phyloP scores from a whole-genome alignment of 2,113 vertebrate genomes.

The Calidris pygmaea region DNA sequence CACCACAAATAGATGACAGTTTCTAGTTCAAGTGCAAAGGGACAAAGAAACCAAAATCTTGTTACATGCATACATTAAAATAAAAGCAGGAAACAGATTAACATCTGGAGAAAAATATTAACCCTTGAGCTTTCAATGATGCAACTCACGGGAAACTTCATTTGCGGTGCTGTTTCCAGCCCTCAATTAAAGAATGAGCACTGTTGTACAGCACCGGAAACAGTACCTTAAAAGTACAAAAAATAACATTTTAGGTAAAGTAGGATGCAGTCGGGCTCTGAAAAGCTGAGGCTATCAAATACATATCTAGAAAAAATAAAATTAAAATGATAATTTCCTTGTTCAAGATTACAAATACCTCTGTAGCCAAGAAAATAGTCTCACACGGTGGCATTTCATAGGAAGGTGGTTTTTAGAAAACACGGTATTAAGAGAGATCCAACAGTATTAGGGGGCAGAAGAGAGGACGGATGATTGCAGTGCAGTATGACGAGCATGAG shows the following conservation, averaged over 20 bases:
- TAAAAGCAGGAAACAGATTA: slow-evolving; percentile 37
- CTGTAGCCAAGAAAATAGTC: background rate
- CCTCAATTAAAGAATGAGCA: background rate
- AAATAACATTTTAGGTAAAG: background rate
- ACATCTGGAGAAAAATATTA: slow-evolving; percentile 30
- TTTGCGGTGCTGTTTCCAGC: background rate
- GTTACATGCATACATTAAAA: slow-evolving; percentile 16
- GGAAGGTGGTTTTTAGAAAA: background rate
- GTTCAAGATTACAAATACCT: background rate
- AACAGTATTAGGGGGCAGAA: background rate
- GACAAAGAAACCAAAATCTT: slow-evolving; percentile 36
- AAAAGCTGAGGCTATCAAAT: background rate
- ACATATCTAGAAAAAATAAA: background rate
- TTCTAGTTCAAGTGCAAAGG: slow-evolving; percentile 45
- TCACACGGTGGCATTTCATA: background rate
- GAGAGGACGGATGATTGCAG: background rate
- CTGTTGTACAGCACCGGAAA: background rate
- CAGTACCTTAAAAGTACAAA: background rate
- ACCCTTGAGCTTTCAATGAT: background rate
- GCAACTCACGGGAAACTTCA: background rate
- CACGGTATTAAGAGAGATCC: background rate
- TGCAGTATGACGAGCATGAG: background rate
- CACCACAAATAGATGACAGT: slow-evolving; percentile 8
- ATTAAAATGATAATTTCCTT: background rate
- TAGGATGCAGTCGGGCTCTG: background rate